Percentiles rank a stretch among this genome's conserved stretches.
These are phyloP conservation scores for Saimiri boliviensis DNA, from an alignment of 2,113 vertebrate species.

Conservation along the genomic window DNA sequence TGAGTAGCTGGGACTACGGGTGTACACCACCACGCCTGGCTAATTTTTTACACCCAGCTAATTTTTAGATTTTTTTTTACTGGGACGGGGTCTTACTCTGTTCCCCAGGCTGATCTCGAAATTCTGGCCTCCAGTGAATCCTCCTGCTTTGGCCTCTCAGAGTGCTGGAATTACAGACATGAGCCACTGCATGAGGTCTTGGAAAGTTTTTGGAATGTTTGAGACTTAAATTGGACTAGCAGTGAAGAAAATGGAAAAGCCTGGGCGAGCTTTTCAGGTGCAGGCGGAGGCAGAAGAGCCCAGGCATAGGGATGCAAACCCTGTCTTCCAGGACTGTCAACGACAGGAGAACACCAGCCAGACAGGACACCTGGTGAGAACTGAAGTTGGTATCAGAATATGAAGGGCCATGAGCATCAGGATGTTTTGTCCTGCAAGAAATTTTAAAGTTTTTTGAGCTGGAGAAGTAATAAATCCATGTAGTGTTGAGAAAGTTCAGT, in stretches of 20 bases:
- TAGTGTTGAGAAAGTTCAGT: not conserved
- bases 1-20: no score
- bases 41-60: no score
- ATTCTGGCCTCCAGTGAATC: no score
- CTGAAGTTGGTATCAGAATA: no score
- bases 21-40: fast-evolving
- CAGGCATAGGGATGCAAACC: not conserved
- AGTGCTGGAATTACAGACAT: no score
- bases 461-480: not conserved
- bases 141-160: no score
- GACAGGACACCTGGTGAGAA: fast-evolving
- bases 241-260: not conserved
- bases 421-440: not conserved
- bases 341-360: not conserved
- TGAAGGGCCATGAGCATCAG: not conserved
- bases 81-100: no score
- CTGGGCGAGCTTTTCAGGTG: not conserved
- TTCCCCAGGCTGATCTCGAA: no score
- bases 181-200: no score
- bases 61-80: no score
- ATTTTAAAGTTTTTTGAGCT: not conserved
- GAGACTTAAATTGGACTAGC: not conserved
- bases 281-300: not conserved
- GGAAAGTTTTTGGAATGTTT: not conserved
- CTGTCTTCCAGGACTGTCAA: not conserved